These are phyloP conservation scores for Acanthurus leucopareius DNA, from an alignment of 2,797 vertebrate species.

Conservation along the genomic window DNA sequence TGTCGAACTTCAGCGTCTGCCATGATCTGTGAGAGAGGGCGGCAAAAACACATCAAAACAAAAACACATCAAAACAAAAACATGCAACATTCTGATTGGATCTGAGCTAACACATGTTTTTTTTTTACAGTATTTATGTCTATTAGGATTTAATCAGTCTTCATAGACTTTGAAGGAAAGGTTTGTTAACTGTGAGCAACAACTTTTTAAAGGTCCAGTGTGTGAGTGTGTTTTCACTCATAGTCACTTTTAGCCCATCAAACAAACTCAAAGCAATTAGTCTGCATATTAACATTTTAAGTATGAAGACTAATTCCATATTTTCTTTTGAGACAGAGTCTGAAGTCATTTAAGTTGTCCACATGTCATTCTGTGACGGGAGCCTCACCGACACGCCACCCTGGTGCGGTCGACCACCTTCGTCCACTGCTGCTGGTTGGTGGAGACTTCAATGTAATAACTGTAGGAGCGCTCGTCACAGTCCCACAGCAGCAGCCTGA, in stretches of 20 bases:
- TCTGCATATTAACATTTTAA: no score
- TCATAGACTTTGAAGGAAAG: no score
- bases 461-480: conserved; percentile 98
- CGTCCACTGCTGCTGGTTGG: conserved; percentile 96
- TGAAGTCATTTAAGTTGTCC: not conserved
- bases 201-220: no score
- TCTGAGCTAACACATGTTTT: no score
- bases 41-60: not conserved
- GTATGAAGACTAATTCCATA: no score
- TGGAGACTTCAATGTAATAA: conserved; percentile 95
- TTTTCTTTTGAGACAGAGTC: not conserved
- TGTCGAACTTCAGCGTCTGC: conserved; percentile 94
- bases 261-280: no score
- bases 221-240: no score
- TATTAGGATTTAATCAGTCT: no score
- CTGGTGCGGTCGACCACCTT: conserved; percentile 95
- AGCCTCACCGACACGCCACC: conserved; percentile 91
- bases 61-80: not conserved
- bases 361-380: not conserved
- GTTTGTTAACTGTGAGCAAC: no score
- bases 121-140: no score
- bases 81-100: no score
- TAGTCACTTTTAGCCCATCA: no score
- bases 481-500: conserved; percentile 96
- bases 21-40: conserved; percentile 88